A percentile compares a stretch with the other conserved stretches of the same genome.
These are phyloP conservation scores for Pristionchus entomophagus DNA, from an alignment of 2,888 invertebrate species.

Conservation along the genomic window DNA sequence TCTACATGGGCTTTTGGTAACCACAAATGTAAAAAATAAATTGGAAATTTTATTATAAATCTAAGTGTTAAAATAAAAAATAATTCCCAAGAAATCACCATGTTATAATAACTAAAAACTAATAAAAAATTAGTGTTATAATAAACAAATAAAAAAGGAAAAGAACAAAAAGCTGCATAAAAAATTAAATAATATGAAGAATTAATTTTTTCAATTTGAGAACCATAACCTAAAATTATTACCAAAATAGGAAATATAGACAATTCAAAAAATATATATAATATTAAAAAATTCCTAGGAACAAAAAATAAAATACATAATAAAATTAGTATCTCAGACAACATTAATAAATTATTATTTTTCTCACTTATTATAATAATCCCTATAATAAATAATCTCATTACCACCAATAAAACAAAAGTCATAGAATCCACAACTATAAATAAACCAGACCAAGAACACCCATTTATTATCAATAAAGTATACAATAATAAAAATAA, in stretches of 20 bases:
- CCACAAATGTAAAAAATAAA: conserved; percentile 81
- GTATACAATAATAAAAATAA: conserved; percentile 77
- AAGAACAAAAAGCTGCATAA: conserved; percentile 68
- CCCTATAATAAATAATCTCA: conserved; percentile 64
- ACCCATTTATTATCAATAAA: conserved; percentile 75
- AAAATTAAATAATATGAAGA: conserved; percentile 67
- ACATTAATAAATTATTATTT: conserved; percentile 60
- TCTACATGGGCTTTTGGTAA: conserved; percentile 70
- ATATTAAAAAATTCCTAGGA: conserved; percentile 63
- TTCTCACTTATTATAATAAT: conserved; percentile 62
- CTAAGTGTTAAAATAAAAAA: conserved; percentile 64
- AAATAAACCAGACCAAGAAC: conserved; percentile 83
- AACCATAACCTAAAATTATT: conserved; percentile 65
- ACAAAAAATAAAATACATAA: conserved; percentile 66
- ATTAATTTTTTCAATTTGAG: conserved; percentile 68
- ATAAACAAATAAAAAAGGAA: conserved; percentile 65
- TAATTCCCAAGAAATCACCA: conserved; percentile 60
- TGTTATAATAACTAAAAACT: conserved; percentile 62
- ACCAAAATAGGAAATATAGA: conserved; percentile 67
- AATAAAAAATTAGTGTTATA: conserved; percentile 55
- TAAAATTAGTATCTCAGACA: conserved; percentile 57
- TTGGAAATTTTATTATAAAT: conserved; percentile 62
- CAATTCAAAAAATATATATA: conserved; percentile 68
- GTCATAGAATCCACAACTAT: conserved; percentile 74
- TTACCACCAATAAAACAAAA: conserved; percentile 62